These are phyloP conservation scores for Clitarchus hookeri DNA, from an alignment of 2,888 invertebrate genomes.

Conservation along the genomic window DNA sequence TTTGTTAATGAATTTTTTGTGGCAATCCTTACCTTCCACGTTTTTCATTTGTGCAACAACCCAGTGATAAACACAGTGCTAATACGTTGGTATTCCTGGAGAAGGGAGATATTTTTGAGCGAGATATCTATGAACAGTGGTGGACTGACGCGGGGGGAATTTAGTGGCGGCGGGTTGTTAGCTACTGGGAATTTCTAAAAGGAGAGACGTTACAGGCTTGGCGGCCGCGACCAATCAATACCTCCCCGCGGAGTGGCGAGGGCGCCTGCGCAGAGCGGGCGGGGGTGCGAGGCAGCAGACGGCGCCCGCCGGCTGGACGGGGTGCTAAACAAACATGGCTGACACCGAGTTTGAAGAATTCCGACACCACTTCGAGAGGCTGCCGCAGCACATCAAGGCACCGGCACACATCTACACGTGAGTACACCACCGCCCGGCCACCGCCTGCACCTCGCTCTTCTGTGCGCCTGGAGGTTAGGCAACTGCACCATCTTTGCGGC, in stretches of 20 bases:
- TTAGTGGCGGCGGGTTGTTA: background rate
- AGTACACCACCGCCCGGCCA: constrained; percentile 56
- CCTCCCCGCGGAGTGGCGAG: background rate
- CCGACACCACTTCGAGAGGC: constrained; percentile 80
- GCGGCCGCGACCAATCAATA: constrained; percentile 33
- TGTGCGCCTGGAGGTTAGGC: background rate
- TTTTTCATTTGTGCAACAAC: no score
- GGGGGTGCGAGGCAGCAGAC: constrained; percentile 19
- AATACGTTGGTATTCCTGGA: background rate
- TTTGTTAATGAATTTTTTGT: no score
- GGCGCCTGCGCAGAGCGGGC: background rate
- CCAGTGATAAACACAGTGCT: no score
- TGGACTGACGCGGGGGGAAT: background rate
- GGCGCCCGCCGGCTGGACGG: constrained; percentile 26
- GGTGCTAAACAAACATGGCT: constrained; percentile 66
- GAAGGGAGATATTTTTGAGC: background rate
- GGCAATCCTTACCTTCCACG: no score
- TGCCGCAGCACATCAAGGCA: constrained; percentile 77
- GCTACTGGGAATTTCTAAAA: background rate
- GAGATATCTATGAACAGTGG: background rate
- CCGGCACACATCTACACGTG: constrained; percentile 88
- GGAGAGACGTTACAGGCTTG: background rate
- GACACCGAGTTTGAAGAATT: constrained; percentile 94
- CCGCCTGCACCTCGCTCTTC: background rate
- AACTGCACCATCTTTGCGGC: background rate